Evolutionary conservation across 2,113 vertebrate species (phyloP), one percentile per base, ranked within the genome.

Genomic region (Pterocles burchelli): DNA sequence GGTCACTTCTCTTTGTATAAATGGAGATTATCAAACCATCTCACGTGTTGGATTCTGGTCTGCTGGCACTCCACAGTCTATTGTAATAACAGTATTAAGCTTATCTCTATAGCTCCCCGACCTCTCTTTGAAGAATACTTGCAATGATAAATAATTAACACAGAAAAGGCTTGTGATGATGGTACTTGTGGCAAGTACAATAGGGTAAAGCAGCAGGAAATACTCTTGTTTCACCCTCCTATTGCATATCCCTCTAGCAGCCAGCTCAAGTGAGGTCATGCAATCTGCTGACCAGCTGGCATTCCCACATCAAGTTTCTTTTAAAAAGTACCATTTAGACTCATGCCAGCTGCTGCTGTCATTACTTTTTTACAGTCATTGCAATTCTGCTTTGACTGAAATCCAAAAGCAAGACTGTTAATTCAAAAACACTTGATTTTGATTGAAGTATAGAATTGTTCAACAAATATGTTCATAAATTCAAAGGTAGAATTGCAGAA

Each of bases 251-350:
- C 13, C 22, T 89, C 63, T 38, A 88, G 66, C 70, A 66, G 78
- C 76, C 91, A 85, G 66, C 77, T 85, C 41, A 58, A 88, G 55
- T 81, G 67, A 91, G 43, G 29, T 67, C 61, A 77, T 63, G 46
- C 48, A 85, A 82, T 83, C 71, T 96, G 78, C 67, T 95, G 85
- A 83, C 63, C 85, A 89, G 78, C 48, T 96, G 75, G 58, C 59
- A 85, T 80, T 74, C 48, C 33, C 43, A 46, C 43, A 77, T 57
- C 52, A 71, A 85, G 11, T 71, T 84, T 89, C 63, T 63, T 77
- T 84, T 68, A 19, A 90, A 96, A 94, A 63, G 13, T 62, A 58
- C 34, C 25, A 48, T 90, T 74, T 83, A 58, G 67, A 73, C 33
- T 59, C 29, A 49, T 51, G 71, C 43, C 75, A 96, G 78, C 59